Conservation (phyloP, 2,797 vertebrate species). For the Tenualosa ilisha region DNA sequence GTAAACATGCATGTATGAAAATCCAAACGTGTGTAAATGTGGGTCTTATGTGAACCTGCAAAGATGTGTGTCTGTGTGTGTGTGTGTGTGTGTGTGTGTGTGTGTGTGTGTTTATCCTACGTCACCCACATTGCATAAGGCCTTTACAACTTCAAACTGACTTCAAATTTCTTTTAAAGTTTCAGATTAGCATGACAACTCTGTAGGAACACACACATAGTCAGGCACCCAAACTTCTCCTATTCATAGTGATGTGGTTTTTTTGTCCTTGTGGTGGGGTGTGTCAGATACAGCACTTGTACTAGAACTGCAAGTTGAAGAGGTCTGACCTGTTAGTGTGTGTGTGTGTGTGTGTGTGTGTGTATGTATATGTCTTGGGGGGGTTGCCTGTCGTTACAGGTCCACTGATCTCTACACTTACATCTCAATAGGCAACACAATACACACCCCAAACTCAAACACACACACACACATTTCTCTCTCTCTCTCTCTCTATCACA, state of each 20-base stretch:
- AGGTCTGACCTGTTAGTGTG: background rate
- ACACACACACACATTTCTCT: background rate
- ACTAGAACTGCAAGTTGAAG: background rate
- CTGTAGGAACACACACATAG: background rate
- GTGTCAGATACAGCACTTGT: background rate
- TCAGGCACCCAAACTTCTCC: background rate
- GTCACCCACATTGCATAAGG: too few relatives aligned
- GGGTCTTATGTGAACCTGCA: background rate
- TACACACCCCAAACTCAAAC: conserved; percentile 7
- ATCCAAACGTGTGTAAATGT: background rate
- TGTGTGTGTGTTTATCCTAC: too few relatives aligned
- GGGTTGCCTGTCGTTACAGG: background rate
- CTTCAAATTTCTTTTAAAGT: background rate
- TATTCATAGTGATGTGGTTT: too few relatives aligned
- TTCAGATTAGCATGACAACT: background rate
- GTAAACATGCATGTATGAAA: too few relatives aligned
- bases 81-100: background rate
- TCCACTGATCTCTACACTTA: background rate
- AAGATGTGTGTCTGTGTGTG: background rate
- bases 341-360: conserved; percentile 17
- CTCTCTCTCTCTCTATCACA: background rate
- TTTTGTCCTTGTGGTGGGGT: background rate
- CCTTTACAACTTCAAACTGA: too few relatives aligned
- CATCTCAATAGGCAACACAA: background rate
- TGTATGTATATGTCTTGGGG: background rate